Conservation (phyloP, 2,888 invertebrate genomes). For the Cepaea hortensis region DNA sequence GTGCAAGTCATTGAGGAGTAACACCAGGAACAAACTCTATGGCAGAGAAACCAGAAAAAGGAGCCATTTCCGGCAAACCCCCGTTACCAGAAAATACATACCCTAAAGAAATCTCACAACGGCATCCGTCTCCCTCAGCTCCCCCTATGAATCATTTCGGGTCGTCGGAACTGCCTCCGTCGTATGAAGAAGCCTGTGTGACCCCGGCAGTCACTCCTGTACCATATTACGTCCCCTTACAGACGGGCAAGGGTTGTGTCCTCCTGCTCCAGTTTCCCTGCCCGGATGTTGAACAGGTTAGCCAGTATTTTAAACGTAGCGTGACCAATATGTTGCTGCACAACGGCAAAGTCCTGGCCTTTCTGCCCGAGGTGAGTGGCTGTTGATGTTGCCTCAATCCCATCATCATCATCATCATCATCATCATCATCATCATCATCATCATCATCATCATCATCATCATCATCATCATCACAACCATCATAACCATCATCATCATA, state of each 20-base stretch:
- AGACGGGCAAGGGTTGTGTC: background rate
- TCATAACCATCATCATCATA: too few relatives aligned
- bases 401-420: too few relatives aligned
- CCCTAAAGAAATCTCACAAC: background rate
- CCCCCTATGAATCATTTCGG: background rate
- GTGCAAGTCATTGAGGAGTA: background rate
- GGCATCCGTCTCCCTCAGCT: background rate
- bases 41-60: background rate
- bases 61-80: background rate
- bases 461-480: too few relatives aligned
- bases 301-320: background rate
- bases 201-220: background rate
- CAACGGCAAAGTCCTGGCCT: background rate
- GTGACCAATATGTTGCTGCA: conserved; percentile 13
- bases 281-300: background rate
- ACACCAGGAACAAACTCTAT: background rate
- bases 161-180: background rate
- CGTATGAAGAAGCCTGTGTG: background rate
- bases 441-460: too few relatives aligned
- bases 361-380: background rate
- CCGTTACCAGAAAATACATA: background rate
- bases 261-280: conserved; percentile 3
- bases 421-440: too few relatives aligned
- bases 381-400: too few relatives aligned
- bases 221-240: background rate